Percentiles rank a stretch among this genome's conserved stretches.
Evolutionary conservation across 2,113 vertebrate species (phyloP).

Genomic region (Hippoglossus stenolepis): DNA sequence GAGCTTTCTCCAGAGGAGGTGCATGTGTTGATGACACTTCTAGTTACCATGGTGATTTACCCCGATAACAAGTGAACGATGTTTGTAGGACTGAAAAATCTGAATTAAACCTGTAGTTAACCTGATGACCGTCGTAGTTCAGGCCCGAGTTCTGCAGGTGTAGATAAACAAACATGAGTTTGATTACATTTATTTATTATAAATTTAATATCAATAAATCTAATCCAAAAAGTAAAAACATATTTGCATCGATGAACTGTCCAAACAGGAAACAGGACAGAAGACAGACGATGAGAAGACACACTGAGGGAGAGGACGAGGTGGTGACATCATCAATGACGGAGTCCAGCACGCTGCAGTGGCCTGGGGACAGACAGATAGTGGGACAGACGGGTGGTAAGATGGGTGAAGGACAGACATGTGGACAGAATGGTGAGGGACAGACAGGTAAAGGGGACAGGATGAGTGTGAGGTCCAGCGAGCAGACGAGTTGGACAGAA

Average conservation of each 20-base stretch:
- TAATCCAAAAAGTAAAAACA: too few relatives aligned
- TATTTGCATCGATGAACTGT: neutral
- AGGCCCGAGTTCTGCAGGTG: neutral
- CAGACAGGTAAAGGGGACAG: conserved; percentile 38
- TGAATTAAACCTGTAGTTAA: too few relatives aligned
- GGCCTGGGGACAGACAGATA: conserved; percentile 56
- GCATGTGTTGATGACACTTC: too few relatives aligned
- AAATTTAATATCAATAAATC: too few relatives aligned
- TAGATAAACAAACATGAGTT: neutral
- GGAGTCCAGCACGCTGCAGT: conserved; percentile 59
- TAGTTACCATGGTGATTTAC: too few relatives aligned
- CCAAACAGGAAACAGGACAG: neutral
- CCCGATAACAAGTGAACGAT: too few relatives aligned
- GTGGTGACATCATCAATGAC: neutral
- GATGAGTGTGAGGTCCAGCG: conserved; percentile 62
- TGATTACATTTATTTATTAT: too few relatives aligned
- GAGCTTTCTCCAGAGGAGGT: too few relatives aligned
- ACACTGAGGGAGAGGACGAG: conserved; percentile 7
- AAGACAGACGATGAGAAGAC: neutral
- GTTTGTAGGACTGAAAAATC: too few relatives aligned
- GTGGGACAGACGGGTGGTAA: conserved; percentile 38
- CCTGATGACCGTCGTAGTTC: too few relatives aligned
- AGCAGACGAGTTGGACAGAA: conserved; percentile 72
- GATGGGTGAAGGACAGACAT: conserved; percentile 8
- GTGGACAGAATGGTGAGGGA: conserved; percentile 16